Evolutionary conservation across 2,113 vertebrate species (phyloP), one percentile per base, ranked within the genome.

Genomic region (Phasianus colchicus): DNA sequence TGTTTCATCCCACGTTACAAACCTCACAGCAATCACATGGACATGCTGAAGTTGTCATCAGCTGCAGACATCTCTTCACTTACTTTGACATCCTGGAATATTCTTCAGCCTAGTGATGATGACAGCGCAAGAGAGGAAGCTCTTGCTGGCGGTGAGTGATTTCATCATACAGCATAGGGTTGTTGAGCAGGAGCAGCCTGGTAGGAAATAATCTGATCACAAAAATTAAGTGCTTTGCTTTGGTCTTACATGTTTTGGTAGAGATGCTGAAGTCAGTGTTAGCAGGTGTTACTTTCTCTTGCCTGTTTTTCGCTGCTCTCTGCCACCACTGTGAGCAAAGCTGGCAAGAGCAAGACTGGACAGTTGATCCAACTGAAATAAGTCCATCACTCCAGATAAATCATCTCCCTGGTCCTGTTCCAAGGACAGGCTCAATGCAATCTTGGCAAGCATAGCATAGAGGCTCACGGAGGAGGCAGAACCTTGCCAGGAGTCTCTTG

Each of bases 1-100:
- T 99, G 99, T 96, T 99, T 99, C 87, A 98, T 99, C 88, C 99
- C 99, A 18, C 98, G 96, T 75, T 99, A 99, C 90, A 97, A 96
- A 54, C 86, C 93, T 63, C 79, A 95, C 72, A 98, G 98, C 96
- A 98, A 45, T 80, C 98, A 98, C 73, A 99, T 99, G 99, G 99
- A 99, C 95, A 99, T 99, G 99, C 83, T 99, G 81, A 98, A 96
- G 64, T 93, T 99, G 11, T 77, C 54, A 15, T 98, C 98, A 30
- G 70, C 97, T 36, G 97, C 98, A 80, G 99, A 99, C 89, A 97
- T 99, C 55, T 95, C 97, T 34, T 96, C 78, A 1, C 98, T 99
- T 88, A 98, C 98, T 30, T 92, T 98, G 89, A 99, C 99, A 1
- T 97, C 98, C 76, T 99, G 99, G 99, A 99, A 99, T 89, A 99